phyloP scores from a whole-genome alignment of 2,888 invertebrate genomes.

The Leucophora obtusa region DNA sequence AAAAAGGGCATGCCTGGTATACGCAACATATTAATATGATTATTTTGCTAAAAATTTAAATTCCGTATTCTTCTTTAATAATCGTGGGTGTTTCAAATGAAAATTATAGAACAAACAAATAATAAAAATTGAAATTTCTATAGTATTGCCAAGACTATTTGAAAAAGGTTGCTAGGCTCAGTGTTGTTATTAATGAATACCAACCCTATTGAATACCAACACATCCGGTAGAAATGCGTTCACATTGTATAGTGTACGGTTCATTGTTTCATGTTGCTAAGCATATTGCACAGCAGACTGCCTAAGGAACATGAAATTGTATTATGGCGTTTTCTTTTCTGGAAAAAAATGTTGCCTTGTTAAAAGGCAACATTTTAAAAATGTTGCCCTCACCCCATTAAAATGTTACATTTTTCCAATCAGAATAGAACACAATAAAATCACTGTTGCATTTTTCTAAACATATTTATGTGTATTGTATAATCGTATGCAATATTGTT shows the following conservation, averaged over 20 bases:
- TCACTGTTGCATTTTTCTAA: too few relatives aligned
- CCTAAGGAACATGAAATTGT: too few relatives aligned
- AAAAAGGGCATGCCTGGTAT: conserved; percentile 85
- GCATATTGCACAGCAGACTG: too few relatives aligned
- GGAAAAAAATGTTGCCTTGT: too few relatives aligned
- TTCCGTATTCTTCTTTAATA: not conserved
- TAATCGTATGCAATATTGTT: too few relatives aligned
- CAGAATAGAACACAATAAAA: too few relatives aligned
- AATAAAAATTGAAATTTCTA: conserved; percentile 38
- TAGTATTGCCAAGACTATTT: conserved; percentile 50
- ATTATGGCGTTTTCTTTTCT: too few relatives aligned
- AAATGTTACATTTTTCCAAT: too few relatives aligned
- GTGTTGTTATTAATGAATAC: conserved; percentile 9
- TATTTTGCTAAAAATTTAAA: not conserved
- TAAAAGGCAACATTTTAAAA: too few relatives aligned
- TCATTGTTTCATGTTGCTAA: not conserved
- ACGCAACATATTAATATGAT: conserved; percentile 78
- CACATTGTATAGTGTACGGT: not conserved
- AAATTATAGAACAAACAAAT: conserved; percentile 39
- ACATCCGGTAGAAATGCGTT: not conserved
- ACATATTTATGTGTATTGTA: too few relatives aligned
- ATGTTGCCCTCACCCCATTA: too few relatives aligned
- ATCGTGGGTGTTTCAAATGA: not conserved
- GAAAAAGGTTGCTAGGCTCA: conserved; percentile 38
- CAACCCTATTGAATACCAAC: not conserved